Conservation (phyloP, 2,888 invertebrate genomes). For the Parelbella ahira region DNA sequence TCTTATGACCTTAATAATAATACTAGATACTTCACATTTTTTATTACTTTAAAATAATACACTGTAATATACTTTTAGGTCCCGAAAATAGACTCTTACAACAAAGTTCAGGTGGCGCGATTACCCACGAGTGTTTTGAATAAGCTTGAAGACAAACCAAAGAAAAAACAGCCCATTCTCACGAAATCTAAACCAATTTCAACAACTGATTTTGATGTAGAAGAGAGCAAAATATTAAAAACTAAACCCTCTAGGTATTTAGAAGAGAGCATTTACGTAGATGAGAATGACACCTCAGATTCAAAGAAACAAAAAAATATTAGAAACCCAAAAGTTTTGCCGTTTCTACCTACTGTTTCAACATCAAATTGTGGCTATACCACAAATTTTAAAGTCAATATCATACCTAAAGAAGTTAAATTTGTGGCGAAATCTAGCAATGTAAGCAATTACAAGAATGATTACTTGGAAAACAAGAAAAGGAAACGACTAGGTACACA, state of each 20-base stretch:
- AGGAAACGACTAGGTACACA: slow-evolving; percentile 58
- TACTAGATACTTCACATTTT: no score
- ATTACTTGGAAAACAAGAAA: slow-evolving; percentile 50
- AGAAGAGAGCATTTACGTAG: slow-evolving; percentile 67
- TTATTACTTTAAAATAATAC: no score
- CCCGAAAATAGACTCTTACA: slow-evolving; percentile 47
- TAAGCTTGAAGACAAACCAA: slow-evolving; percentile 53
- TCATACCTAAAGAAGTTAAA: slow-evolving; percentile 51
- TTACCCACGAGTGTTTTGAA: slow-evolving; percentile 53
- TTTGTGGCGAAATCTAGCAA: slow-evolving; percentile 55
- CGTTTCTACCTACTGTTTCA: slow-evolving; percentile 60
- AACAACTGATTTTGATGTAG: slow-evolving; percentile 58
- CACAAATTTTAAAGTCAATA: slow-evolving; percentile 61
- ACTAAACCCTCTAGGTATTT: slow-evolving; percentile 66
- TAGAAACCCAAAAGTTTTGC: slow-evolving; percentile 58
- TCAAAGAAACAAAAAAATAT: slow-evolving; percentile 41
- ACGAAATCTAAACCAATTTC: slow-evolving; percentile 42
- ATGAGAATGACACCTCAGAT: slow-evolving; percentile 38
- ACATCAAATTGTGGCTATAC: slow-evolving; percentile 65
- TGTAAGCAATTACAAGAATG: slow-evolving; percentile 53
- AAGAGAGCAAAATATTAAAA: slow-evolving; percentile 47
- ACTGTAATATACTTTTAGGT: no score
- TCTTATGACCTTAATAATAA: no score
- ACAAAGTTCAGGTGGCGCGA: slow-evolving; percentile 52
- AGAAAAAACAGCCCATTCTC: slow-evolving; percentile 25